phyloP scores from a whole-genome alignment of 2,113 vertebrate genomes.

The Martes martes region DNA sequence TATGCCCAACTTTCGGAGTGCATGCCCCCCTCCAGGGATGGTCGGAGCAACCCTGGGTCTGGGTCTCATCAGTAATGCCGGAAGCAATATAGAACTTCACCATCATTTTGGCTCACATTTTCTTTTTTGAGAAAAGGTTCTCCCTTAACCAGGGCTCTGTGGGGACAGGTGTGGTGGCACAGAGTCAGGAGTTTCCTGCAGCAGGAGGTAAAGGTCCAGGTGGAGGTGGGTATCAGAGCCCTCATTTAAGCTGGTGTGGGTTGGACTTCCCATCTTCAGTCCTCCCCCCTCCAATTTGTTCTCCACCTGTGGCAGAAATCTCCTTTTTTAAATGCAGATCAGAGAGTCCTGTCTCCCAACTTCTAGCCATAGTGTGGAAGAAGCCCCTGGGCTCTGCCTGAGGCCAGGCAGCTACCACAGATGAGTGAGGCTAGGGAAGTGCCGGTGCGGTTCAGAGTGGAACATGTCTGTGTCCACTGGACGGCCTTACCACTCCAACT shows the following conservation, averaged over 20 bases:
- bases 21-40: neutral
- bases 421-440: neutral
- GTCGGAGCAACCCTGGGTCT: neutral
- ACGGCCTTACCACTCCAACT: neutral
- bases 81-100: neutral
- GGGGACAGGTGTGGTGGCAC: neutral
- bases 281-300: neutral
- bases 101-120: neutral
- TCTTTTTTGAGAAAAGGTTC: neutral
- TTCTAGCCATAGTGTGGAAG: neutral
- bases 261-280: fast-evolving
- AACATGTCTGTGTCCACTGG: neutral
- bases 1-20: neutral
- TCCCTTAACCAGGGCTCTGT: neutral
- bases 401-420: neutral
- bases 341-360: neutral
- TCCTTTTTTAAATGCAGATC: neutral
- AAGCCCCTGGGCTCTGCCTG: neutral
- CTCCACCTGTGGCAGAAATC: neutral
- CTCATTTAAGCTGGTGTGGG: neutral
- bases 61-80: neutral
- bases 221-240: neutral
- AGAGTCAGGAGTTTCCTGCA: neutral
- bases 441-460: fast-evolving
- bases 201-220: neutral